Base-by-base conservation (phyloP, 2,113 vertebrate genomes). In the Heterotilapia buettikoferi region DNA sequence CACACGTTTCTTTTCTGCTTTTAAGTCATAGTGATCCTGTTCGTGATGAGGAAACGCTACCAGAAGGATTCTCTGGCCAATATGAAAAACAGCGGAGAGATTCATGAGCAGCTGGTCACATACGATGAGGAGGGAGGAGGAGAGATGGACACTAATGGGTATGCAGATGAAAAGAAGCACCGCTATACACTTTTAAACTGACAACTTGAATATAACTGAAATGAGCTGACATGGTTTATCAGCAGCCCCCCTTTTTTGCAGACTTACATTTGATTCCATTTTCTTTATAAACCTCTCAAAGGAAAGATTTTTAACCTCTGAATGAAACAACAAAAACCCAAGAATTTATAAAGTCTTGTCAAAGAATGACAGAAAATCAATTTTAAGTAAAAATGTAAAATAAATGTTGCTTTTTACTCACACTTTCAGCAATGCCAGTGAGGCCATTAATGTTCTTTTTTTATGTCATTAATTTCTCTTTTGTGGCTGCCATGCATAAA, bases 61-160 rank as follows among this genome's bases (percentile, higher is more conserved):
- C 97, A 97, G 96, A 98, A 98, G 92, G 97, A 98, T 2, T 92
- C 97, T 8, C 94, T 97, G 0, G 92, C 96, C 4, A 95, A 94
- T 1, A 88, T 97, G 90, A 98, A 98, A 93, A 96, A 93, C 1
- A 96, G 97, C 18, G 95, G 97, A 1, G 99, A 99, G 93, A 98
- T 99, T 89, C 98, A 98, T 0, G 98, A 99, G 97, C 98, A 99
- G 96, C 96, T 99, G 83, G 98, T 99, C 83, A 97, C 96, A 5
- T 99, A 99, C 0, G 98, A 99, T 1, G 99, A 99, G 91, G 99
- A 99, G 93, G 99, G 99, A 0, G 99, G 99, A 0, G 99, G 99
- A 2, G 99, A 99, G 95, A 99, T 99, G 98, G 99, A 99, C 94
- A 99, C 98, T 54, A 98, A 97, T 38, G 98, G 94, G 95, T 96